phyloP scores from a whole-genome alignment of 2,888 invertebrate species.

The Steinernema hermaphroditum region DNA sequence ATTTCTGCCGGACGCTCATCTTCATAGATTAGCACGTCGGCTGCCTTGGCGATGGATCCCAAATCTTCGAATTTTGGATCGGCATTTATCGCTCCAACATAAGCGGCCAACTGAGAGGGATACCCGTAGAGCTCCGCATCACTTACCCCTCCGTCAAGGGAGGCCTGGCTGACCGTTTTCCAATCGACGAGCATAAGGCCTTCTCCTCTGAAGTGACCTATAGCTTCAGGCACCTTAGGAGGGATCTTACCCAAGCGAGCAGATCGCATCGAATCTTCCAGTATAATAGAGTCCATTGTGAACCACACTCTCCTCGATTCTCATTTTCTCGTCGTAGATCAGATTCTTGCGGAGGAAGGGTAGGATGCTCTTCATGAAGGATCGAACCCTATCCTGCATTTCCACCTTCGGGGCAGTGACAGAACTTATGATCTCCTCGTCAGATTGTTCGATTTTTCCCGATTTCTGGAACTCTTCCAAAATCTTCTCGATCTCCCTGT shows the following conservation, averaged over 20 bases:
- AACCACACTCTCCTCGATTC: conserved; percentile 33
- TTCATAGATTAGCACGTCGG: conserved; percentile 40
- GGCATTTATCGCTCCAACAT: conserved; percentile 45
- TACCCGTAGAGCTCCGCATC: conserved; percentile 40
- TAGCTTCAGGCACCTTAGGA: neutral
- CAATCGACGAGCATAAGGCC: conserved; percentile 42
- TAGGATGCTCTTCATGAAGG: conserved; percentile 35
- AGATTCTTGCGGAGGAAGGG: conserved; percentile 35
- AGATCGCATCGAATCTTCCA: conserved; percentile 48
- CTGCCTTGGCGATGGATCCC: conserved; percentile 39
- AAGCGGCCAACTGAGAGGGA: conserved; percentile 45
- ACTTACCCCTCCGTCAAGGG: conserved; percentile 29
- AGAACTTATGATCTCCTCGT: conserved; percentile 29
- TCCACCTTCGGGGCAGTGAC: neutral
- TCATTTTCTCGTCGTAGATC: neutral
- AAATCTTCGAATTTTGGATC: conserved; percentile 31
- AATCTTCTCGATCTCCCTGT: conserved; percentile 34
- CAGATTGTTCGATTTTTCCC: conserved; percentile 23
- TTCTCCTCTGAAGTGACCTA: conserved; percentile 34
- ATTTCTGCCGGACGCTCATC: conserved; percentile 32
- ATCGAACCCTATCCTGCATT: conserved; percentile 7
- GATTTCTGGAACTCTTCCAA: conserved; percentile 25
- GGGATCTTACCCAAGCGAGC: neutral
- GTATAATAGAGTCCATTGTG: conserved; percentile 40
- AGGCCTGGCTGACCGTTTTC: conserved; percentile 44